These are phyloP conservation scores for Caretta caretta DNA, from an alignment of 2,113 vertebrate species.

Conservation along the genomic window DNA sequence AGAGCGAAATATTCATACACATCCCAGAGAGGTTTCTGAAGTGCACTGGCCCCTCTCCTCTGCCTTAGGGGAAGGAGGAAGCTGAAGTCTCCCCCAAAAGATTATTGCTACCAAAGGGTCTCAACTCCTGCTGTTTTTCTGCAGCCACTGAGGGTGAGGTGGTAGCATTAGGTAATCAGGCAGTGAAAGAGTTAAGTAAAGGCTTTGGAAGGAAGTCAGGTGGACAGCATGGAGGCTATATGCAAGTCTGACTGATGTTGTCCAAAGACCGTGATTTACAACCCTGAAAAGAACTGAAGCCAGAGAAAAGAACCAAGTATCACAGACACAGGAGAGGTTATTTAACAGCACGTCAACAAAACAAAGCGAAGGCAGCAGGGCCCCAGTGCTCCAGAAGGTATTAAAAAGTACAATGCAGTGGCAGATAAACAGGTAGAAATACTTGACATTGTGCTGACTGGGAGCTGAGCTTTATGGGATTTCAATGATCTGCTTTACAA, in stretches of 20 bases:
- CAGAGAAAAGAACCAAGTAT: slow-evolving; percentile 10
- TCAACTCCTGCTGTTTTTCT: background rate
- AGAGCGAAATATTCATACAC: background rate
- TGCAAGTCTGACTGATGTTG: slow-evolving; percentile 8
- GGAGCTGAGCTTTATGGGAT: background rate
- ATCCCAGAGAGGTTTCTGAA: background rate
- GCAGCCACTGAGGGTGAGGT: background rate
- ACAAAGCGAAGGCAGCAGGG: slow-evolving; percentile 21
- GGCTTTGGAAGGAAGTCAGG: slow-evolving; percentile 50
- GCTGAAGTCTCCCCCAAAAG: slow-evolving; percentile 37
- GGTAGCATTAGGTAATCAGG: slow-evolving; percentile 20
- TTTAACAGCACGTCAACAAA: slow-evolving; percentile 49
- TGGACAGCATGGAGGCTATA: background rate
- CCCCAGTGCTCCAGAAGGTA: slow-evolving; percentile 30
- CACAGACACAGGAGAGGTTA: slow-evolving; percentile 16
- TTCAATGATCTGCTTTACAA: slow-evolving; percentile 18
- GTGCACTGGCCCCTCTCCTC: background rate
- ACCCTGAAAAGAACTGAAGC: slow-evolving; percentile 36
- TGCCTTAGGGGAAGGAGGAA: background rate
- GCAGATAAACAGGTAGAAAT: slow-evolving; percentile 9
- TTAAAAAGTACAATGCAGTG: slow-evolving; percentile 21
- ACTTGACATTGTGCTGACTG: background rate
- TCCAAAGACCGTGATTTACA: slow-evolving; percentile 23
- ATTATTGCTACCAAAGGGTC: background rate
- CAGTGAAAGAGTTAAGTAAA: slow-evolving; percentile 42